These are phyloP conservation scores for Aegypius monachus DNA, from an alignment of 2,113 vertebrate species.

Conservation along the genomic window DNA sequence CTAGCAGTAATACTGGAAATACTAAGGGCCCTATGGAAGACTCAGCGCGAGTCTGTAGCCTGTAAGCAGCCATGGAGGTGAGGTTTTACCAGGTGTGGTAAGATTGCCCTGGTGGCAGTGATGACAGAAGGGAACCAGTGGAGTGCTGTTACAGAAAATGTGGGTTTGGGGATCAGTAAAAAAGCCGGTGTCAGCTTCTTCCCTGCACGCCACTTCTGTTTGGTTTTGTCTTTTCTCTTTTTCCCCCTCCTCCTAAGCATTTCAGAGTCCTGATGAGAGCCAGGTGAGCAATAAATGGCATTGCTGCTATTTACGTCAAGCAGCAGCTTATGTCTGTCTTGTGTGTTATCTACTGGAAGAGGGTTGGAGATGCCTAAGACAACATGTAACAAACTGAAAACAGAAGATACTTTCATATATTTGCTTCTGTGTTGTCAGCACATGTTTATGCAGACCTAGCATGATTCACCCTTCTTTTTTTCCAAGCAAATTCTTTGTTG, in stretches of 20 bases:
- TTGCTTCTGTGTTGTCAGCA: neutral
- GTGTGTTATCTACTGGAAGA: neutral
- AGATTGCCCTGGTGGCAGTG: neutral
- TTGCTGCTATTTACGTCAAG: neutral
- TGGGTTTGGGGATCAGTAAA: neutral
- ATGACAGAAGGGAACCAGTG: neutral
- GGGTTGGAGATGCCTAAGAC: neutral
- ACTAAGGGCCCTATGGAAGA: neutral
- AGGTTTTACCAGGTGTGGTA: neutral
- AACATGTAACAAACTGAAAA: neutral
- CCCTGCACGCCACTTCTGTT: rapidly evolving
- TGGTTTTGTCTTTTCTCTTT: neutral
- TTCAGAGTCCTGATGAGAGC: neutral
- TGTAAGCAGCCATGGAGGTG: neutral
- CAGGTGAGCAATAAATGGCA: neutral
- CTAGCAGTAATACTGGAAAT: neutral
- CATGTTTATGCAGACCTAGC: neutral
- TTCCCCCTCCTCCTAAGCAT: neutral
- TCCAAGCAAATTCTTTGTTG: slow-evolving; percentile 4
- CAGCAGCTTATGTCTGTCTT: neutral
- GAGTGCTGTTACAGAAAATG: rapidly evolving
- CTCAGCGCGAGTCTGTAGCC: rapidly evolving
- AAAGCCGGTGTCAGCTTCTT: neutral
- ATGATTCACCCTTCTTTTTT: slow-evolving; percentile 14
- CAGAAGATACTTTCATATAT: neutral